A percentile compares a stretch with the other conserved stretches of the same genome.
These are phyloP conservation scores for Xestobium rufovillosum DNA, from an alignment of 2,888 invertebrate species.

Conservation along the genomic window DNA sequence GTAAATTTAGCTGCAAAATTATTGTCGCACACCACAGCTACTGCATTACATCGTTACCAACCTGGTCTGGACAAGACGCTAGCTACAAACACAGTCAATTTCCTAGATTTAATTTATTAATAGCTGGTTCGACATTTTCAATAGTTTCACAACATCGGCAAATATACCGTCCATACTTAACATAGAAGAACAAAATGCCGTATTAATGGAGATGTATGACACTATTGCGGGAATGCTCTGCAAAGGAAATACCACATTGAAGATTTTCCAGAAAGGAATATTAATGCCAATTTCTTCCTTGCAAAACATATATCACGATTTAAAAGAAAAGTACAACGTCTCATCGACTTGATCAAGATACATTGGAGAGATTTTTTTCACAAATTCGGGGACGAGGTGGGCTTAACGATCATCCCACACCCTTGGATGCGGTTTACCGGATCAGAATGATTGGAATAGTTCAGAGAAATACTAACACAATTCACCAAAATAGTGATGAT, in stretches of 20 bases:
- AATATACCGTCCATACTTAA: slow-evolving; percentile 6
- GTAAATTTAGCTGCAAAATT: slow-evolving; percentile 21
- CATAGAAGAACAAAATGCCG: slow-evolving; percentile 11
- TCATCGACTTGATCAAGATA: slow-evolving; percentile 1
- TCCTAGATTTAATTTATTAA: slow-evolving; percentile 21
- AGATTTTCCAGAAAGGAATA: slow-evolving; percentile 11
- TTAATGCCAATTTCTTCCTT: slow-evolving; percentile 9
- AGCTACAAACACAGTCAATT: too few relatives aligned
- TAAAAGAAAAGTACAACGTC: slow-evolving; percentile 8
- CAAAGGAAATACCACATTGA: slow-evolving; percentile 4
- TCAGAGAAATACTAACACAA: slow-evolving; percentile 5
- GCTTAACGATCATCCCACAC: slow-evolving; percentile 7
- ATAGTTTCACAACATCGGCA: slow-evolving; percentile 11
- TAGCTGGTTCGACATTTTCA: slow-evolving; percentile 23
- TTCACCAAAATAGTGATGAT: neutral
- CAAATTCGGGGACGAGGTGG: slow-evolving; percentile 6
- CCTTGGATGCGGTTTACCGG: slow-evolving; percentile 7
- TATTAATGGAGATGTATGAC: slow-evolving; percentile 8
- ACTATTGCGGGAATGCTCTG: slow-evolving; percentile 6
- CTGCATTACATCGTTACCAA: slow-evolving; percentile 19
- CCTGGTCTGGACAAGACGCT: too few relatives aligned
- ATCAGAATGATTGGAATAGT: slow-evolving; percentile 8
- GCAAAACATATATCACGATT: slow-evolving; percentile 9
- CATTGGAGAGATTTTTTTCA: slow-evolving; percentile 5
- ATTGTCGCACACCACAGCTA: slow-evolving; percentile 22